These are phyloP conservation scores for Acanthacorydalis orientalis DNA, from an alignment of 2,888 invertebrate genomes.

Conservation along the genomic window DNA sequence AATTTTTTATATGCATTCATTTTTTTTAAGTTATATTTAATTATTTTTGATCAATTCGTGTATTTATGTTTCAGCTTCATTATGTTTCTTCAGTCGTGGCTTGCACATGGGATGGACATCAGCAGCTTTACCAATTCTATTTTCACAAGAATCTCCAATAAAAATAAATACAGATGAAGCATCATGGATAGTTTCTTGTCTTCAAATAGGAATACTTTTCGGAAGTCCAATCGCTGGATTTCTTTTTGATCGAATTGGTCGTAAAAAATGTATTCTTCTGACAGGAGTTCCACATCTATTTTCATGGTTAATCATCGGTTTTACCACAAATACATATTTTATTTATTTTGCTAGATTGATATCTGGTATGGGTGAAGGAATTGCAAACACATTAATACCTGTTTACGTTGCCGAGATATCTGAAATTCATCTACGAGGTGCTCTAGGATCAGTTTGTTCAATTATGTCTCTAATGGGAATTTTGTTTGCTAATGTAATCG, in stretches of 20 bases:
- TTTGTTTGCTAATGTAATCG: conserved; percentile 9
- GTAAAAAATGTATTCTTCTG: conserved; percentile 9
- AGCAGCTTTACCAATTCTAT: conserved; percentile 21
- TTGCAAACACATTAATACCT: conserved; percentile 9
- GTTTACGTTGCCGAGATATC: conserved; percentile 12
- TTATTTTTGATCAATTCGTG: no score
- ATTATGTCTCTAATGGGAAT: conserved; percentile 7
- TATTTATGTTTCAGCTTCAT: conserved; percentile 7
- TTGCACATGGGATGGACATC: conserved; percentile 26
- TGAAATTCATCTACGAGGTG: conserved; percentile 11
- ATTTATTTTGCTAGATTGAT: conserved; percentile 9
- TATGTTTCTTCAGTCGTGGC: conserved; percentile 14
- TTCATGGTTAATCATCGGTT: conserved; percentile 9
- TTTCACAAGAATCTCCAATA: conserved; percentile 18
- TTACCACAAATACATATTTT: conserved; percentile 2
- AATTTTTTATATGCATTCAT: no score
- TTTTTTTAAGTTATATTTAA: no score
- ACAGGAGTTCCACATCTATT: conserved; percentile 9
- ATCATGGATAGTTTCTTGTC: conserved; percentile 19
- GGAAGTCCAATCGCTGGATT: conserved; percentile 7
- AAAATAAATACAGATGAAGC: conserved; percentile 20
- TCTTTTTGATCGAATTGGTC: conserved; percentile 9
- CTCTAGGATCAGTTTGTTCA: conserved; percentile 8
- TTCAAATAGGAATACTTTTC: conserved; percentile 7
- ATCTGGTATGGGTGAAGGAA: conserved; percentile 10